Percentiles rank a stretch among this genome's conserved stretches.
Evolutionary conservation across 1,140 invertebrate species (phyloP).

Genomic region (Lordiphosa collinella): DNA sequence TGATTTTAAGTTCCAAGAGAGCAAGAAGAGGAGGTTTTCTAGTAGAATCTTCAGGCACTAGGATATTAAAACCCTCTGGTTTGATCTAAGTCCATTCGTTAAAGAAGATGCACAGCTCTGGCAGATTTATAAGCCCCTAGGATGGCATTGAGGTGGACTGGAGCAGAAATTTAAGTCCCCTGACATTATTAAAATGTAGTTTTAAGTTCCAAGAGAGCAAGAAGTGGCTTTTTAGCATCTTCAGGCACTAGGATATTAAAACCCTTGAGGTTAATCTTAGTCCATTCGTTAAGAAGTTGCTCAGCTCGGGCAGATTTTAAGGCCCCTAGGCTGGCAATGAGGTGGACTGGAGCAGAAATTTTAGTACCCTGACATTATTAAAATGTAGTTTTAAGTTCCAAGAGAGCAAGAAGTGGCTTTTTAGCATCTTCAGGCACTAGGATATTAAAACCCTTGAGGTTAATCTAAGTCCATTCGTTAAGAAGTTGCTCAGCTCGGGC

Average conservation of each 20-base stretch:
- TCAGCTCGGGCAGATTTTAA: not conserved
- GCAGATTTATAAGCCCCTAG: not conserved
- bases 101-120: slow-evolving; percentile 5
- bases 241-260: slow-evolving; percentile 31
- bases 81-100: slow-evolving; percentile 24
- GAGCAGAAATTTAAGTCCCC: too few relatives aligned
- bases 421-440: slow-evolving; percentile 15
- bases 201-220: slow-evolving; percentile 31
- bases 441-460: slow-evolving; percentile 20
- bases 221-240: slow-evolving; percentile 9
- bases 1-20: slow-evolving; percentile 51
- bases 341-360: slow-evolving; percentile 13
- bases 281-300: slow-evolving; percentile 18
- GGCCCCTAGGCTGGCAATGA: slow-evolving; percentile 14
- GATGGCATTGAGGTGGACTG: slow-evolving; percentile 26
- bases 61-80: slow-evolving; percentile 35
- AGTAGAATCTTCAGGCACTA: slow-evolving; percentile 36
- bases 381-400: slow-evolving; percentile 30
- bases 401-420: slow-evolving; percentile 18
- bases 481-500: not conserved
- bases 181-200: slow-evolving; percentile 11
- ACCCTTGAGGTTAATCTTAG: slow-evolving; percentile 12
- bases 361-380: not conserved
- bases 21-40: slow-evolving; percentile 29
- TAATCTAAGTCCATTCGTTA: slow-evolving; percentile 23